Percentiles rank a stretch among this genome's conserved stretches.
Evolutionary conservation across 2,797 vertebrate genomes (phyloP).

Genomic region (Alcedo atthis): DNA sequence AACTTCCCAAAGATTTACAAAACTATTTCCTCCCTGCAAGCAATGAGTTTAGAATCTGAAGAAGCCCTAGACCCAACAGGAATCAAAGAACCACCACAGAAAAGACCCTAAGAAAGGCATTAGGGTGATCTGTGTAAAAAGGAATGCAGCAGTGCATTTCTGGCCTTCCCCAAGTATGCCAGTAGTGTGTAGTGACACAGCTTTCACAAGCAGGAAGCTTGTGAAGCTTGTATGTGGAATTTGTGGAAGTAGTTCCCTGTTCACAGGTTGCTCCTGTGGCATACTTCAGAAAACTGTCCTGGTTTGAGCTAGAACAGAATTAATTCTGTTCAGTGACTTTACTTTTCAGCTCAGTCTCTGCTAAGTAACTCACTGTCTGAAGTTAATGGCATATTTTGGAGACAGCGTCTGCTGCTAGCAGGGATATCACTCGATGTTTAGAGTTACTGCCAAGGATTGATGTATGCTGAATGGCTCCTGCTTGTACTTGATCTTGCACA

Average conservation of each 20-base stretch:
- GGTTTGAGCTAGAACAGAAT: not conserved
- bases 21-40: not conserved
- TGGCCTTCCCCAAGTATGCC: not conserved
- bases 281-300: not conserved
- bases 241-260: not conserved
- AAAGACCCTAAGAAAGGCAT: not conserved
- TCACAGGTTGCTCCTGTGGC: not conserved
- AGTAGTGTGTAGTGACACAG: not conserved
- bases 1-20: not conserved
- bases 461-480: too few species aligned
- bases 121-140: not conserved
- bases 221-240: not conserved
- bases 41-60: not conserved
- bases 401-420: too few species aligned
- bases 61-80: not conserved
- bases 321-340: not conserved
- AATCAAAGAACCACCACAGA: not conserved
- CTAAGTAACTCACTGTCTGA: too few species aligned
- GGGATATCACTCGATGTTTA: too few species aligned
- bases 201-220: not conserved
- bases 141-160: not conserved
- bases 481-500: too few species aligned
- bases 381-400: too few species aligned
- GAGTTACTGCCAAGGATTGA: too few species aligned
- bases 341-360: not conserved